Evolutionary conservation across 2,113 vertebrate genomes (phyloP), one percentile per base, ranked within the genome.

Genomic region (Gymnogyps californianus): DNA sequence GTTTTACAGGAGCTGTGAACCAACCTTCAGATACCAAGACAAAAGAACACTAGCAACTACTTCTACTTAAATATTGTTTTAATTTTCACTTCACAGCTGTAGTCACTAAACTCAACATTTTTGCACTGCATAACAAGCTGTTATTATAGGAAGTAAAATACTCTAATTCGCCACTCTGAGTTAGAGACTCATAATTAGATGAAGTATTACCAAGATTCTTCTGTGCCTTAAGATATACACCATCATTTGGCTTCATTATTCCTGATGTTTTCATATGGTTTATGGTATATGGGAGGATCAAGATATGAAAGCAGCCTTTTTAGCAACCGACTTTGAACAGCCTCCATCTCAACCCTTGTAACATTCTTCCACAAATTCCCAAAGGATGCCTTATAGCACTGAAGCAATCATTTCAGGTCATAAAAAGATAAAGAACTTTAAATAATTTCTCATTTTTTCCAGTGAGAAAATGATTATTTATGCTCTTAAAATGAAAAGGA

Each of bases 141-240:
- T 76, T 98, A 91, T 94, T 95, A 95, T 21, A 85, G 79, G n/a
- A 97, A 96, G 58, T 24, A 94, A 97, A 96, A 94, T 24, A 83
- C 61, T 49, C 16, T 91, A 83, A 95, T 95, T 40, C 18, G 80
- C 70, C n/a, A 52, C 31, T 46, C 62, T 26, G 70, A 58, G 29
- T 70, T 87, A 64, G 26, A 97, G 49, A 76, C 54, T 83, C 85
- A 71, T 91, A 74, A 97, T 90, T 89, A 96, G 46, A 94, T 80
- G 47, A 93, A 58, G 64, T 25, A 70, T 51, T 59, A 90, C 51
- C 85, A 88, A 86, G 58, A 84, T 79, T 80, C 75, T 88, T 89
- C 84, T 83, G 49, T 83, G 72, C 46, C 78, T 97, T 96, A 70
- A 96, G 85, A 78, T 26, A 74, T 0, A 70, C 4, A 66, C 14